phyloP scores from a whole-genome alignment of 2,113 vertebrate genomes.

The Noturus placidus region DNA sequence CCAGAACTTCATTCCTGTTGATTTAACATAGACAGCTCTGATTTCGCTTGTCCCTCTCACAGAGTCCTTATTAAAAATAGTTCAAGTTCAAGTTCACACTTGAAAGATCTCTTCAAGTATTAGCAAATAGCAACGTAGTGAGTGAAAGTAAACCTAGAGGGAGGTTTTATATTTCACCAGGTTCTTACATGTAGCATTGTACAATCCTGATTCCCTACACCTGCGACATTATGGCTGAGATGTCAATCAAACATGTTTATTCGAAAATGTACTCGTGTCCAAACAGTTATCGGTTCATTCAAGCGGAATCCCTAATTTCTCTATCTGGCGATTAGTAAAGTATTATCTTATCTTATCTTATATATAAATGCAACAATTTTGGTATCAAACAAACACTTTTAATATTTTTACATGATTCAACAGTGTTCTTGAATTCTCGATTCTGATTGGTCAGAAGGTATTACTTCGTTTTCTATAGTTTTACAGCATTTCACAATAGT shows the following conservation, averaged over 20 bases:
- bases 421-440: neutral
- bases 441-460: neutral
- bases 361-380: neutral
- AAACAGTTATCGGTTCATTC: neutral
- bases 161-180: slow-evolving; percentile 3
- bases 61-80: neutral
- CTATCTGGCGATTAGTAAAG: no score
- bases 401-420: neutral
- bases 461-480: no score
- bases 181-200: neutral
- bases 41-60: neutral
- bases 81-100: neutral
- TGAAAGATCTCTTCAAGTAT: neutral
- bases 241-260: slow-evolving; percentile 5
- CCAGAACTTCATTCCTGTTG: neutral
- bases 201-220: neutral
- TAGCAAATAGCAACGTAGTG: neutral
- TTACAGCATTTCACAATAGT: neutral
- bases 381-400: neutral
- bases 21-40: neutral
- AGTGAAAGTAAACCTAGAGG: neutral
- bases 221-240: neutral
- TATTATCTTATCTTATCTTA: no score
- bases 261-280: neutral
- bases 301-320: neutral